These are phyloP conservation scores for Xylocopa sonorina DNA, from an alignment of 1,140 invertebrate species.

Conservation along the genomic window DNA sequence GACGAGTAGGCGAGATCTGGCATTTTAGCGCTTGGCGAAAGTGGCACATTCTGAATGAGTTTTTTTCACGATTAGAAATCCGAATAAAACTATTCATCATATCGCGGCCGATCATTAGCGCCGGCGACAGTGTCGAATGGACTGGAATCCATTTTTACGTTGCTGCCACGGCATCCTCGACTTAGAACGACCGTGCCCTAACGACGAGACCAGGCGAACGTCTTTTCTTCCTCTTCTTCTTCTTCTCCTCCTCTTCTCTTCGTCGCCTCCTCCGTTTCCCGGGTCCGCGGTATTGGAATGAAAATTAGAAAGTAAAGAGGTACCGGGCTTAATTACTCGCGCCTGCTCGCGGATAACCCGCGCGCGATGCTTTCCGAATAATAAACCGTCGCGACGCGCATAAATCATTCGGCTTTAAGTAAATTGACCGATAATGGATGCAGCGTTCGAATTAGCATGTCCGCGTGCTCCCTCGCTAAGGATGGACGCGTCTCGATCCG, in stretches of 20 bases:
- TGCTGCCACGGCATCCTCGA: background rate
- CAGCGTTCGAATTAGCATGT: too few species aligned
- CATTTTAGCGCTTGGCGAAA: constrained; percentile 32
- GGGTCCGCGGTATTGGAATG: background rate
- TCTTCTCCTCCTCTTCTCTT: too few species aligned
- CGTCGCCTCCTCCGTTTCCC: background rate
- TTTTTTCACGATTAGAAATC: constrained; percentile 43
- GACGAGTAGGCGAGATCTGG: constrained; percentile 28
- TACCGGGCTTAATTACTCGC: background rate
- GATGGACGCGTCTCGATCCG: too few species aligned
- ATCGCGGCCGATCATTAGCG: constrained; percentile 25
- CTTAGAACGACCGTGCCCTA: background rate
- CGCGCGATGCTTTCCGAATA: background rate
- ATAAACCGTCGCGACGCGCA: background rate
- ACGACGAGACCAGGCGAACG: background rate
- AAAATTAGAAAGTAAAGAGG: constrained; percentile 22
- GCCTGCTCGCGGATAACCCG: background rate
- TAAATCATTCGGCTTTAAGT: background rate
- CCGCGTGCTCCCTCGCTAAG: too few species aligned
- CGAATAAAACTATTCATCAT: constrained; percentile 45
- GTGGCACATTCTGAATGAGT: constrained; percentile 30
- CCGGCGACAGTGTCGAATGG: constrained; percentile 17
- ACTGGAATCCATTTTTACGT: background rate
- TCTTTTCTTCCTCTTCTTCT: background rate
- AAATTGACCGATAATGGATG: too few species aligned